Evolutionary conservation across 2,888 invertebrate genomes (phyloP), one percentile per base, ranked within the genome.

Genomic region (Melanotus villosus): DNA sequence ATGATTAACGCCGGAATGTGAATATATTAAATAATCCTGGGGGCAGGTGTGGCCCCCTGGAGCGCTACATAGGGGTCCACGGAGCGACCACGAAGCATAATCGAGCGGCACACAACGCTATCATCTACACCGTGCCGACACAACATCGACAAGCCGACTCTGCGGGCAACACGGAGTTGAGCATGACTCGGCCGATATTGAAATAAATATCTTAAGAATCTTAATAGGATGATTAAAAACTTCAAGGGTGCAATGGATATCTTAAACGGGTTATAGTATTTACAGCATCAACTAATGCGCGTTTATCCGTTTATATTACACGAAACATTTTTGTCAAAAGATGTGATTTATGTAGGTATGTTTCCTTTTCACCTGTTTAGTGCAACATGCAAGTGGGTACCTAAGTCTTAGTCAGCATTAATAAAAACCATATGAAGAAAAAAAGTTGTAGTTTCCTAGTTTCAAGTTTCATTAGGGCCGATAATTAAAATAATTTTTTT

Each of bases 1-100:
- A 83, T 84, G 84, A 84, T 84, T 84, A 84, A 84, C 83, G 81
- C 80, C 82, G 82, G 82, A 78, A 80, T 81, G 81, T 83, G 83
- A 83, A 83, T 82, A 82, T 81, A 83, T 83, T 83, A 82, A 83
- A 83, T 83, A 82, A 81, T 82, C 80, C 78, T 74, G 77, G 79
- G 80, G 81, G 81, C 81, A 81, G 81, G 80, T 81, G 81, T 74
- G 78, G 76, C 77, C 79, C 80, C 80, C 82, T 77, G 75, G 76
- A 70, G 77, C 75, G 73, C 68, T 73, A 74, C 74, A 78, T 66
- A 80, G 81, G 79, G 80, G 79, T 67, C 66, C 73, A 73, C 58
- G 65, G 68, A 74, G 74, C 75, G 72, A 19, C 72, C 72, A 41
- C 54, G 43, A 30, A 65, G 56, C 47, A 71, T 60, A 56, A 60